phyloP scores from a whole-genome alignment of 2,113 vertebrate species.

The Trinectes maculatus region DNA sequence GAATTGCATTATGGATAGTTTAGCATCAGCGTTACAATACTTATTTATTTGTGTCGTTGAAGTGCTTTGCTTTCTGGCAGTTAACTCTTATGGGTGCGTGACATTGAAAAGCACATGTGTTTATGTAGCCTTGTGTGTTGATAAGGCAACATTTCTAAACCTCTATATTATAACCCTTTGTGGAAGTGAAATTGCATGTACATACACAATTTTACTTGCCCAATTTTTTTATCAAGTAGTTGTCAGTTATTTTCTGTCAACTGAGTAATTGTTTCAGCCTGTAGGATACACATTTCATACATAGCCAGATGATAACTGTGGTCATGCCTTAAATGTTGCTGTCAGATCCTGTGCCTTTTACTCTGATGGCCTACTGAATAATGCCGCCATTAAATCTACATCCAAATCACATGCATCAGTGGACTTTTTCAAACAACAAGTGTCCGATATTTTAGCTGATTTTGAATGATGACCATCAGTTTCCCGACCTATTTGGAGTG shows the following conservation, averaged over 20 bases:
- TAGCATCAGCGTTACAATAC: neutral
- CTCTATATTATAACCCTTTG: neutral
- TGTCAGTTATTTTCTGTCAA: neutral
- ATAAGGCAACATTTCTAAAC: neutral
- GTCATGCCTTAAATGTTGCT: neutral
- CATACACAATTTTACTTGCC: neutral
- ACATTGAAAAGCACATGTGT: neutral
- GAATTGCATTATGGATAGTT: neutral
- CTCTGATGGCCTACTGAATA: conserved; percentile 1
- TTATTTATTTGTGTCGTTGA: conserved; percentile 2
- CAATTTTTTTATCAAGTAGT: neutral
- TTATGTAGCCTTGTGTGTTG: neutral
- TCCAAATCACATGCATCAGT: neutral
- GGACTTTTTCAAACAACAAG: neutral
- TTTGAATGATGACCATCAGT: neutral
- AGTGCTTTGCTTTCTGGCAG: neutral
- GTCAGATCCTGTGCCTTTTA: neutral
- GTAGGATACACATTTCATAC: neutral
- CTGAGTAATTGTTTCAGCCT: neutral
- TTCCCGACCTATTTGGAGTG: conserved; percentile 14
- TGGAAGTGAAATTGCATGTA: neutral
- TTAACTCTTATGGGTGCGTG: neutral
- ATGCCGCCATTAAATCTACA: conserved; percentile 3
- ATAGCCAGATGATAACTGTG: neutral
- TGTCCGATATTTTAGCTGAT: neutral